These are phyloP conservation scores for Microctonus hyperodae DNA, from an alignment of 2,888 invertebrate species.

Conservation along the genomic window DNA sequence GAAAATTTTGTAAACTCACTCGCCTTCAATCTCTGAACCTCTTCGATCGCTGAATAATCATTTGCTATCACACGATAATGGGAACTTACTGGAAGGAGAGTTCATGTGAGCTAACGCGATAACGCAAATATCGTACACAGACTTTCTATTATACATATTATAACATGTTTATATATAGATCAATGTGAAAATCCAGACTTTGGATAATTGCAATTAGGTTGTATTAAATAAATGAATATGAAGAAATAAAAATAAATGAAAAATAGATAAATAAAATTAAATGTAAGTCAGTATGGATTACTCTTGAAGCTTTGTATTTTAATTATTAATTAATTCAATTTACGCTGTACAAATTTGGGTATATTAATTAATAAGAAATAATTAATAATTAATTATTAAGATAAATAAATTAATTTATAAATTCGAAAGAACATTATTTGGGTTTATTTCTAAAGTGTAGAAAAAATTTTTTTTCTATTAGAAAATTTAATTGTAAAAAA, in stretches of 20 bases:
- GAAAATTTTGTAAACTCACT: conserved; percentile 19
- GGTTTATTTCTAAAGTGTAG: too few relatives aligned
- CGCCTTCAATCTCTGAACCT: neutral
- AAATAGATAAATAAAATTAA: too few relatives aligned
- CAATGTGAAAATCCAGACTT: neutral
- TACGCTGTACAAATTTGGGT: too few relatives aligned
- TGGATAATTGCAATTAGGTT: neutral
- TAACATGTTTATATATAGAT: neutral
- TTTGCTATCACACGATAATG: conserved; percentile 22
- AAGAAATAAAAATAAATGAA: neutral
- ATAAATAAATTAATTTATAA: too few relatives aligned
- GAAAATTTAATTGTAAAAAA: too few relatives aligned
- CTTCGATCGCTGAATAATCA: conserved; percentile 18
- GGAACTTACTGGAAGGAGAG: neutral
- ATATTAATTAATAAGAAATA: too few relatives aligned
- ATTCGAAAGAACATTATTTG: too few relatives aligned
- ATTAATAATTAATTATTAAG: too few relatives aligned
- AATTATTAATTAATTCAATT: too few relatives aligned
- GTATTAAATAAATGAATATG: neutral
- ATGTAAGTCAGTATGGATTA: too few relatives aligned
- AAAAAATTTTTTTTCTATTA: too few relatives aligned
- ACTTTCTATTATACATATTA: neutral
- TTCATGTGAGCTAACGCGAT: conserved; percentile 22
- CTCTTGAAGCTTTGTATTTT: too few relatives aligned
- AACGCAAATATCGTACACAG: neutral